A percentile compares a stretch with the other conserved stretches of the same genome.
Evolutionary conservation across 2,113 vertebrate genomes (phyloP).

Genomic region (Pelobates fuscus): DNA sequence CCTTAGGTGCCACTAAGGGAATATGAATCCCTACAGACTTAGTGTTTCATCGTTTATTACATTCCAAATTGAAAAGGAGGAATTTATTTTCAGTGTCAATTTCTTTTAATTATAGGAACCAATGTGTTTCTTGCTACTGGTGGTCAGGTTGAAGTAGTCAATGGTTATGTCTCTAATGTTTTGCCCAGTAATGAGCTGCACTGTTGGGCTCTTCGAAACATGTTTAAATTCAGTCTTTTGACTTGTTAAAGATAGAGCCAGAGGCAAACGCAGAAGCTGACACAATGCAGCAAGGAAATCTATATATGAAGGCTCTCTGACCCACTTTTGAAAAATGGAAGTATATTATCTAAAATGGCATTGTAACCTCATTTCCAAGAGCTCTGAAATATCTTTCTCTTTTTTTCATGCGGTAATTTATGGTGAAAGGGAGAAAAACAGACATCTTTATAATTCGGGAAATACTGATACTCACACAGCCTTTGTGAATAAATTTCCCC

Average conservation of each 20-base stretch:
- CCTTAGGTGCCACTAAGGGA: no score
- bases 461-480: neutral
- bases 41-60: no score
- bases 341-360: slow-evolving; percentile 32
- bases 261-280: slow-evolving; percentile 40
- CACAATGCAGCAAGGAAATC: slow-evolving; percentile 22
- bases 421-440: slow-evolving; percentile 5
- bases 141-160: neutral
- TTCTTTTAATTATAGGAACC: neutral
- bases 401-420: slow-evolving; percentile 9
- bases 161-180: neutral
- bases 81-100: neutral
- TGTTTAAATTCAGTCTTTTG: neutral
- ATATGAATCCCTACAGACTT: no score
- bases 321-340: slow-evolving; percentile 22
- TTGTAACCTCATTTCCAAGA: slow-evolving; percentile 31
- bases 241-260: slow-evolving; percentile 15
- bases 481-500: neutral
- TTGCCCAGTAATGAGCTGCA: neutral
- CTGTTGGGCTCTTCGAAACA: neutral
- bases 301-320: slow-evolving; percentile 13
- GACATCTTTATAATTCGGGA: neutral
- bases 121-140: neutral
- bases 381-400: slow-evolving; percentile 11
- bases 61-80: neutral